A percentile compares a stretch with the other conserved stretches of the same genome.
Conservation (phyloP, 2,797 vertebrate genomes). For the Austrolebias charrua region DNA sequence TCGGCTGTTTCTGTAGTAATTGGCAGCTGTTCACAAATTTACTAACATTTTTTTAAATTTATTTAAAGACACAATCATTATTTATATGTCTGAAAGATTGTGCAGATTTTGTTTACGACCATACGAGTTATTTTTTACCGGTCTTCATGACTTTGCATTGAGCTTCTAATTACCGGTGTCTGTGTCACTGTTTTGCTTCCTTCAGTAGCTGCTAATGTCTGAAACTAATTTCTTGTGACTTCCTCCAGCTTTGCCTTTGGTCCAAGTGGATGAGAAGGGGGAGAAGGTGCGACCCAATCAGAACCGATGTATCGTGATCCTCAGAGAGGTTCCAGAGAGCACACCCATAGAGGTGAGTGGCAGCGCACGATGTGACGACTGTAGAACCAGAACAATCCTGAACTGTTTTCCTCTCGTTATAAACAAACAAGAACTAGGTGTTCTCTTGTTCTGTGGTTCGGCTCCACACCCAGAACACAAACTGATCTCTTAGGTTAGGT, state of each 20-base stretch:
- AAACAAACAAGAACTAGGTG: not conserved
- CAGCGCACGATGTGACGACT: too few relatives aligned
- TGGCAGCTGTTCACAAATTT: too few relatives aligned
- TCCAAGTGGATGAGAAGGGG: slow-evolving; percentile 98
- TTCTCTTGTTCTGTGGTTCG: not conserved
- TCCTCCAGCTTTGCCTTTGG: slow-evolving; percentile 91
- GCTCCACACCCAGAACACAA: not conserved
- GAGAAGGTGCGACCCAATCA: slow-evolving; percentile 99
- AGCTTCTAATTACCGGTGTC: too few relatives aligned
- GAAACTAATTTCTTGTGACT: not conserved
- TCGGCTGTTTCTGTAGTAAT: too few relatives aligned
- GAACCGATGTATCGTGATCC: slow-evolving; percentile 98
- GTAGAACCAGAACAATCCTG: too few relatives aligned
- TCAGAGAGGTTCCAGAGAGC: slow-evolving; percentile 94
- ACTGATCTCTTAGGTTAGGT: not conserved
- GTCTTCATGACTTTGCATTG: too few relatives aligned
- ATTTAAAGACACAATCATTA: too few relatives aligned
- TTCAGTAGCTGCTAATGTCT: too few relatives aligned
- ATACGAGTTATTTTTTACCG: too few relatives aligned
- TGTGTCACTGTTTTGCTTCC: not conserved
- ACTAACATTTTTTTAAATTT: not conserved
- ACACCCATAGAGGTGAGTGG: slow-evolving; percentile 91
- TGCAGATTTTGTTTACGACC: too few relatives aligned
- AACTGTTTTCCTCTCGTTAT: too few relatives aligned
- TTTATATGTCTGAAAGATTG: too few relatives aligned